Evolutionary conservation across 2,797 vertebrate species (phyloP).

Genomic region (Uromys caudimaculatus): DNA sequence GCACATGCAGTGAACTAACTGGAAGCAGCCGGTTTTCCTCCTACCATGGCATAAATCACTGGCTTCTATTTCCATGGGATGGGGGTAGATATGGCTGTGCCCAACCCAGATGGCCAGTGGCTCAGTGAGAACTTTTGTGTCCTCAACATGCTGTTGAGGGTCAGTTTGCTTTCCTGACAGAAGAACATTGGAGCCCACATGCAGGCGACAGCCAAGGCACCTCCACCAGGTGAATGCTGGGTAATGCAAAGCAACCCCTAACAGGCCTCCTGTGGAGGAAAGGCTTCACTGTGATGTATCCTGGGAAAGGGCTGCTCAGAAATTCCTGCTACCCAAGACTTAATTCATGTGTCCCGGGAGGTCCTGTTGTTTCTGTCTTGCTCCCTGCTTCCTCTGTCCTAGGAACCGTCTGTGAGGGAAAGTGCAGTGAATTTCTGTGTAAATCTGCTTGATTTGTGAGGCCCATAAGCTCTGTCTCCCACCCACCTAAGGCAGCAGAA

Average conservation of each 20-base stretch:
- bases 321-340: neutral
- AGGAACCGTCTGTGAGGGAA: neutral
- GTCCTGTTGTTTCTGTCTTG: neutral
- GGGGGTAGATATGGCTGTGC: neutral
- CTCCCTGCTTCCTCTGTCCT: neutral
- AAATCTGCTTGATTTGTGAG: neutral
- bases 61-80: neutral
- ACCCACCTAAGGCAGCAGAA: neutral
- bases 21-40: slow-evolving; percentile 61
- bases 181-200: neutral
- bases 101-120: neutral
- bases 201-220: neutral
- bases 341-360: slow-evolving; percentile 44
- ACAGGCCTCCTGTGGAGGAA: neutral
- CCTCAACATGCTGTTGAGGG: neutral
- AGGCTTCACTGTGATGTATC: neutral
- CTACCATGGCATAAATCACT: slow-evolving; percentile 33
- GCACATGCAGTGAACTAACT: slow-evolving; percentile 33
- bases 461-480: neutral
- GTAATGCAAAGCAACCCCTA: slow-evolving; percentile 1
- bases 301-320: neutral
- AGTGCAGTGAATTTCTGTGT: neutral
- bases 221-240: neutral
- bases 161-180: neutral
- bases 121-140: neutral